phyloP scores from a whole-genome alignment of 2,113 vertebrate genomes.

The Ageneiosus marmoratus region DNA sequence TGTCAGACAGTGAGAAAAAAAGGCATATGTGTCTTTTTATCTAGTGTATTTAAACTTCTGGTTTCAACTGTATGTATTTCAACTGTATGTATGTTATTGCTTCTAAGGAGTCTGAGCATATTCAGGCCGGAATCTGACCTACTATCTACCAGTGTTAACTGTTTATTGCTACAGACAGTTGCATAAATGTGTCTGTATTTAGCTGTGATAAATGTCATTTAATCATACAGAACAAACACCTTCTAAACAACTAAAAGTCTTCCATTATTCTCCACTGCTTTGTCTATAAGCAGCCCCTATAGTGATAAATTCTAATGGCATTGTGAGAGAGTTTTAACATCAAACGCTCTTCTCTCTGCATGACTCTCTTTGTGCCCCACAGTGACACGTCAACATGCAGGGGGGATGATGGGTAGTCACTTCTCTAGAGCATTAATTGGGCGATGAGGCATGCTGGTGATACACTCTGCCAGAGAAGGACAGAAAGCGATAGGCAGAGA shows the following conservation, averaged over 20 bases:
- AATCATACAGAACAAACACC: constrained; percentile 33
- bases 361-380: constrained; percentile 56
- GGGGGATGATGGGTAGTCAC: constrained; percentile 56
- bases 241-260: constrained; percentile 23
- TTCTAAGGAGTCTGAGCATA: constrained; percentile 41
- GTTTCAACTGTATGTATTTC: too few species aligned
- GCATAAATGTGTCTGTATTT: constrained; percentile 33
- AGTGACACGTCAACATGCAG: constrained; percentile 54
- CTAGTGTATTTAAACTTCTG: too few species aligned
- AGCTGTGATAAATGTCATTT: constrained; percentile 21
- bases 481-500: constrained; percentile 23
- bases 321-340: constrained; percentile 55
- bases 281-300: constrained; percentile 26
- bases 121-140: constrained; percentile 31
- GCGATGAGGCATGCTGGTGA: constrained; percentile 56
- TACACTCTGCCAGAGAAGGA: constrained; percentile 41
- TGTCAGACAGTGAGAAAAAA: too few species aligned
- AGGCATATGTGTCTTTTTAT: too few species aligned
- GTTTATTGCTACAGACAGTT: constrained; percentile 16
- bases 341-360: constrained; percentile 52
- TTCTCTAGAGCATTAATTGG: constrained; percentile 57
- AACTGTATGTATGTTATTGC: constrained; percentile 38
- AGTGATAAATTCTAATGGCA: constrained; percentile 38
- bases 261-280: constrained; percentile 24
- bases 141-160: constrained; percentile 21